Percentiles rank a stretch among this genome's conserved stretches.
Conservation (phyloP, 2,113 vertebrate genomes). For the Varanus komodoensis region DNA sequence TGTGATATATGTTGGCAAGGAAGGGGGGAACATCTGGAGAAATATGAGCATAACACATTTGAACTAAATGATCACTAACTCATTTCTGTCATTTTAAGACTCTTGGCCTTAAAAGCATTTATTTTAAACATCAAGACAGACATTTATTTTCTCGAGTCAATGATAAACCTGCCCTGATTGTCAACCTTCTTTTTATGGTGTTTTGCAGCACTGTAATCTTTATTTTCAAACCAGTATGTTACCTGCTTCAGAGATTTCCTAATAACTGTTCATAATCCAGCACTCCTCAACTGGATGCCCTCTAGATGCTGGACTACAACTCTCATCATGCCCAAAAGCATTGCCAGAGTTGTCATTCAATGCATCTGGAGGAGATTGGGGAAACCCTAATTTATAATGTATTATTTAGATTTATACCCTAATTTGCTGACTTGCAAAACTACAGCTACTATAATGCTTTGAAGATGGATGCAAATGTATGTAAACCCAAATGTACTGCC, state of each 20-base stretch:
- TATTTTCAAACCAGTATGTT: conserved; percentile 32
- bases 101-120: neutral
- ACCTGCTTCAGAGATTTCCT: conserved; percentile 44
- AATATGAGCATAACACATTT: neutral
- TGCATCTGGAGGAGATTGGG: too few species aligned
- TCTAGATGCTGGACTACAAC: neutral
- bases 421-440: neutral
- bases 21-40: neutral
- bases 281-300: neutral
- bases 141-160: conserved; percentile 21
- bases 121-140: conserved; percentile 8
- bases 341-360: too few species aligned
- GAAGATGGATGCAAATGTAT: conserved; percentile 1
- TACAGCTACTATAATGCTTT: neutral
- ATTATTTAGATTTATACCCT: neutral
- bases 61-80: conserved; percentile 4
- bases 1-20: neutral
- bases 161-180: conserved; percentile 11
- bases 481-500: neutral
- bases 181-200: neutral
- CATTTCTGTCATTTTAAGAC: conserved; percentile 1
- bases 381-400: neutral
- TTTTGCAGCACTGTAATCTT: conserved; percentile 8
- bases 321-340: neutral
- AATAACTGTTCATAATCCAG: neutral